Conservation (phyloP, 92 coral and sea anemone genomes). For the Umimayanthus kanabou region DNA sequence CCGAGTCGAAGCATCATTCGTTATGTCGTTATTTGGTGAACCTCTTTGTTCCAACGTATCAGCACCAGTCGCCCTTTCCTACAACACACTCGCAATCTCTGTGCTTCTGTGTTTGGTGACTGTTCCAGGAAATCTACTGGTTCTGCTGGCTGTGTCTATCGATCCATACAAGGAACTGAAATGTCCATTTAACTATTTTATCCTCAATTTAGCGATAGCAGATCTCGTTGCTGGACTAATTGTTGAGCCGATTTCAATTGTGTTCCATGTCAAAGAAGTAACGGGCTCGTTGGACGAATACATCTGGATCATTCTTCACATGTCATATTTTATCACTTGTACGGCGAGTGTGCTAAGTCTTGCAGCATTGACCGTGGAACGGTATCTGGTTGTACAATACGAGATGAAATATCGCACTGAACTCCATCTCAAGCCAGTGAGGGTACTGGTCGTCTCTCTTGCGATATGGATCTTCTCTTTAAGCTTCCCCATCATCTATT, state of each 20-base stretch:
- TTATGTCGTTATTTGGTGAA: conserved; percentile 20
- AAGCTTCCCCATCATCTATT: conserved; percentile 13
- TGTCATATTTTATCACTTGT: conserved; percentile 48
- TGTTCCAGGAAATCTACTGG: conserved; percentile 58
- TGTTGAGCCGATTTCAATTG: conserved; percentile 33
- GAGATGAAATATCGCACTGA: conserved; percentile 44
- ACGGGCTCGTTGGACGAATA: conserved; percentile 1
- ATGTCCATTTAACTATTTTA: conserved; percentile 51
- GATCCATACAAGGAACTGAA: conserved; percentile 55
- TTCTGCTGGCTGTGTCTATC: conserved; percentile 45
- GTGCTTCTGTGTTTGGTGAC: conserved; percentile 31
- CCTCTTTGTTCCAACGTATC: conserved; percentile 35
- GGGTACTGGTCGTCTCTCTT: conserved; percentile 28
- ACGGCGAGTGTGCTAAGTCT: conserved; percentile 54
- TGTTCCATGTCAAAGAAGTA: conserved; percentile 40
- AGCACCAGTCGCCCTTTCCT: conserved; percentile 46
- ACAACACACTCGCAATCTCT: conserved; percentile 41
- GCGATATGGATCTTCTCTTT: conserved; percentile 13
- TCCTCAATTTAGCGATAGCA: conserved; percentile 49
- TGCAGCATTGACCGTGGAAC: conserved; percentile 47
- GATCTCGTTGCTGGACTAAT: conserved; percentile 52
- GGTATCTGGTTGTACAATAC: conserved; percentile 47
- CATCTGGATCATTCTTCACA: conserved; percentile 11
- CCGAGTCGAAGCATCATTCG: background rate
- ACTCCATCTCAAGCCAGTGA: conserved; percentile 33